Evolutionary conservation across 2,888 invertebrate genomes (phyloP).

Genomic region (Nymphalis urticae): DNA sequence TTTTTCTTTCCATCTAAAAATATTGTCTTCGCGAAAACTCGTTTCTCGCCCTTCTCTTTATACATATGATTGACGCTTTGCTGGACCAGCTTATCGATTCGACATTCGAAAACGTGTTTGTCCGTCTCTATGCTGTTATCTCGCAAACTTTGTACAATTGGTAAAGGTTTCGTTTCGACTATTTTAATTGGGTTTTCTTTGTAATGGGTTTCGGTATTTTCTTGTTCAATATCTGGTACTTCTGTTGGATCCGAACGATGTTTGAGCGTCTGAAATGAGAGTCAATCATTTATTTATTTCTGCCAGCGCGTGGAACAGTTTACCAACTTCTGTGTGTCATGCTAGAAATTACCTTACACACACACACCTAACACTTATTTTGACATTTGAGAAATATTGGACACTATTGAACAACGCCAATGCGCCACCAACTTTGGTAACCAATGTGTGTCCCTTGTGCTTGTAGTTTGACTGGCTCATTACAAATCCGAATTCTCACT

Average conservation of each 20-base stretch:
- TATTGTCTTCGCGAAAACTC: constrained; percentile 69
- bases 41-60: constrained; percentile 53
- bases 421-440: too few relatives aligned
- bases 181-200: constrained; percentile 12
- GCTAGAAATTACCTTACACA: too few relatives aligned
- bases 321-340: too few relatives aligned
- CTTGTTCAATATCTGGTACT: constrained; percentile 53
- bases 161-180: neutral
- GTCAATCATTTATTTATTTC: neutral
- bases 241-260: constrained; percentile 57
- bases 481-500: too few relatives aligned
- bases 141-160: constrained; percentile 17
- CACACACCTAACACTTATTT: too few relatives aligned
- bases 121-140: constrained; percentile 39
- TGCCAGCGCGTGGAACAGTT: too few relatives aligned
- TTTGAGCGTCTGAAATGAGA: constrained; percentile 54
- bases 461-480: too few relatives aligned
- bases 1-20: constrained; percentile 56
- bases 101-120: constrained; percentile 63
- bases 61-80: constrained; percentile 73
- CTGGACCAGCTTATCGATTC: constrained; percentile 70
- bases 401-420: too few relatives aligned
- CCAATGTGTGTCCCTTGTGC: too few relatives aligned
- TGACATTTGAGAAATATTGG: too few relatives aligned
- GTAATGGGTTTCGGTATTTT: constrained; percentile 31